Evolutionary conservation across 2,888 invertebrate species (phyloP).

Genomic region (Atherix ibis): DNA sequence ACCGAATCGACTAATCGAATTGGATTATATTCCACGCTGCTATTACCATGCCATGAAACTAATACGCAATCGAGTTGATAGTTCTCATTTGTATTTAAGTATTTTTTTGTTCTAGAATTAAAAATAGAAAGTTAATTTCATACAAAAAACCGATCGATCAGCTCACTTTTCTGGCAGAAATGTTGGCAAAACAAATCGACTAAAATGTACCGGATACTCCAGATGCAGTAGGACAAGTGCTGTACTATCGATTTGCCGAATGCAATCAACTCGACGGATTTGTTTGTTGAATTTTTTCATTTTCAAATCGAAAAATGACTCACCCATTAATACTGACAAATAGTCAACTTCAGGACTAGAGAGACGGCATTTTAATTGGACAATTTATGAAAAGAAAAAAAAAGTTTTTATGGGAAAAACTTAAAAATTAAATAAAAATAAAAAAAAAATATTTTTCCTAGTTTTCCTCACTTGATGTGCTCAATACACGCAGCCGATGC

Average conservation of each 20-base stretch:
- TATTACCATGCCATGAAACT: too few species aligned
- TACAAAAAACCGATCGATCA: neutral
- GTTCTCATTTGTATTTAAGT: neutral
- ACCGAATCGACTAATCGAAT: too few species aligned
- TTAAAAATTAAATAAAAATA: too few species aligned
- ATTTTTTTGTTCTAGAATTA: neutral
- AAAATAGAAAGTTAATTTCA: neutral
- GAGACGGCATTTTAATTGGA: too few species aligned
- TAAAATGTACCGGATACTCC: slow-evolving; percentile 39
- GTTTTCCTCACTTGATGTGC: too few species aligned
- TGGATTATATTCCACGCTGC: too few species aligned
- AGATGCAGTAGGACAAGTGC: slow-evolving; percentile 49
- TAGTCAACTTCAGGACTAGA: too few species aligned
- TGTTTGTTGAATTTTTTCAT: slow-evolving; percentile 54
- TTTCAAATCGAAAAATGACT: slow-evolving; percentile 40
- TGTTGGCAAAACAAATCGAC: slow-evolving; percentile 50
- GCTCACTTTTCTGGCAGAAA: slow-evolving; percentile 38
- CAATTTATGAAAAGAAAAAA: too few species aligned
- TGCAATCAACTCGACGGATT: slow-evolving; percentile 43
- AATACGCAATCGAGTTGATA: too few species aligned
- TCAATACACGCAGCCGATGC: slow-evolving; percentile 41
- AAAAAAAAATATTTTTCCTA: too few species aligned
- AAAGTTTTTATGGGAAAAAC: too few species aligned
- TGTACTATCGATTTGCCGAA: slow-evolving; percentile 39
- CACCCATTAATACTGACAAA: slow-evolving; percentile 56